A percentile compares a stretch with the other conserved stretches of the same genome.
Evolutionary conservation across 2,797 vertebrate genomes (phyloP).

Genomic region (Xenops minutus): DNA sequence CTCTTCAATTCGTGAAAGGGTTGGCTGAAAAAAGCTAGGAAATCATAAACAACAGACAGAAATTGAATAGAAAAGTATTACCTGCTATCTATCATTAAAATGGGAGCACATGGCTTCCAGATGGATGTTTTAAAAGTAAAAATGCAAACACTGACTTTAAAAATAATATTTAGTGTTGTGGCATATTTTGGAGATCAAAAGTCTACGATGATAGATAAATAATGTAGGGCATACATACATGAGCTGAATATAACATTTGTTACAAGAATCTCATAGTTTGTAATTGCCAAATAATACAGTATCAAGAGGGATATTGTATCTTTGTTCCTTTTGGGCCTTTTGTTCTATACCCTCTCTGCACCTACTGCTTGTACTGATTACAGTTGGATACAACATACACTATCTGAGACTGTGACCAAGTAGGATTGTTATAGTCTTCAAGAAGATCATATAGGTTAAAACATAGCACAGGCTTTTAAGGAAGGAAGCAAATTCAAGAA

Average conservation of each 20-base stretch:
- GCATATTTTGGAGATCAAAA: background rate
- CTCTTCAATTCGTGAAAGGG: background rate
- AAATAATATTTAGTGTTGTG: background rate
- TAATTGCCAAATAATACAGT: background rate
- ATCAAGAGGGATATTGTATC: background rate
- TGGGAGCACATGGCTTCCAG: background rate
- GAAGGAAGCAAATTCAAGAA: background rate
- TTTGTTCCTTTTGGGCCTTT: background rate
- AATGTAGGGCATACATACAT: background rate
- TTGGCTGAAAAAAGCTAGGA: background rate
- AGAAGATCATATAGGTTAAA: background rate
- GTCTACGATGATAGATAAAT: background rate
- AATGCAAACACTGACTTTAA: background rate
- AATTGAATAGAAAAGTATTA: background rate
- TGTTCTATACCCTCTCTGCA: background rate
- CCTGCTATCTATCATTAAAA: background rate
- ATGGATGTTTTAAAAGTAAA: background rate
- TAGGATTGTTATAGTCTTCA: background rate
- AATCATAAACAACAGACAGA: background rate
- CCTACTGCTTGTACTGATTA: background rate
- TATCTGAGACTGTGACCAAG: background rate
- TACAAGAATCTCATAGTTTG: background rate
- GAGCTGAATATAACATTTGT: background rate
- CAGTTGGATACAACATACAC: background rate
- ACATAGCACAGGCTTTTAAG: background rate